Base-by-base conservation (phyloP, 2,797 vertebrate genomes). In the Aeoliscus strigatus region DNA sequence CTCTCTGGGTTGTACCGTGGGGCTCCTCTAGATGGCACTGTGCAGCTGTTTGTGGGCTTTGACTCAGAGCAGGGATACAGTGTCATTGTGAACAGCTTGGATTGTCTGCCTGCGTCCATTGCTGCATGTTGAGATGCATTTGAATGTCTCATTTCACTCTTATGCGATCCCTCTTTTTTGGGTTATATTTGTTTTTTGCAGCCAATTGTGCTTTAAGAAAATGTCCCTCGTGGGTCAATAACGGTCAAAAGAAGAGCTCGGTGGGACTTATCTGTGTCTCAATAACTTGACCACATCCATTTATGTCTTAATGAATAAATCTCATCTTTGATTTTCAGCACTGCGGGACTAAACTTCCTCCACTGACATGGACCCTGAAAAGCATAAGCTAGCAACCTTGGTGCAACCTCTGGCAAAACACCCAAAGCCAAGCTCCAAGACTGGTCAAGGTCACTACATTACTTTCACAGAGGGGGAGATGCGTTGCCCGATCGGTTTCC, bases 11-110 rank as follows among this genome's bases (percentile, higher is more conserved):
- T 39, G 51, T 54, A 66, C 32, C 58, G 35, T 0, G 1, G 18
- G 24, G 17, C 18, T 2, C 73, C 88, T 82, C 72, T 81, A 88
- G 89, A 83, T 87, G 88, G 87, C 88, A 88, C 82, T 90, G 88
- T 83, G 76, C 66, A 78, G 71, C 86, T 79, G 60, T 65, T 79
- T 52, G 66, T 62, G 7, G 58, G 38, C 14, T 3, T 9, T 6
- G 15, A 9, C 26, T 15, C 15, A 16, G 13, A 14, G 26, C 4
- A 27, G 16, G 8, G 25, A 23, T 7, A 6, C 35, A 10, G 23
- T 25, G 53, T 48, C 51, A 69, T 24, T 55, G 35, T 47, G 41
- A 36, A 28, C 34, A 34, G 17, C 12, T 32, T 41, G 63, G 51
- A 53, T 53, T n/a, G 51, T 45, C 63, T 58, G 60, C 37, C 13